Evolutionary conservation across 2,113 vertebrate species (phyloP).

Genomic region (Sinocyclocheilus grahami): DNA sequence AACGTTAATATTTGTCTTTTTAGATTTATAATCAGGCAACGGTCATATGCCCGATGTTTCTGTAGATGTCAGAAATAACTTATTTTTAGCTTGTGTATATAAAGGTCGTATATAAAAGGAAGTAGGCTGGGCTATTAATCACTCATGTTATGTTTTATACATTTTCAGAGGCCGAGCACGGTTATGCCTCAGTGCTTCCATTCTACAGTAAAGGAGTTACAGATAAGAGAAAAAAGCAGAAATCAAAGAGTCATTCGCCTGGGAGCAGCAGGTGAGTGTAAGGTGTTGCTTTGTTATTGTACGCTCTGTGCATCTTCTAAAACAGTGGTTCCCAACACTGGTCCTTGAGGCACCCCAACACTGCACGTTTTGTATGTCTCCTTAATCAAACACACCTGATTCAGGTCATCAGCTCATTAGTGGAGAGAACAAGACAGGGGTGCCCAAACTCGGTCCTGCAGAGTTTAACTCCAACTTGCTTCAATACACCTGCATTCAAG

Average conservation of each 20-base stretch:
- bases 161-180: slow-evolving; percentile 86
- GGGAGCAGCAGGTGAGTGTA: slow-evolving; percentile 78
- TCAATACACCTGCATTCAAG: no score
- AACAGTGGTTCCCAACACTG: neutral
- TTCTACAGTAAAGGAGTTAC: slow-evolving; percentile 66
- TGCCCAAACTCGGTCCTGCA: no score
- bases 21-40: neutral
- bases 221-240: slow-evolving; percentile 76
- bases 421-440: no score
- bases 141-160: neutral
- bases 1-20: neutral
- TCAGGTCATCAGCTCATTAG: no score
- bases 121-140: neutral
- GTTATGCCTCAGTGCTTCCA: slow-evolving; percentile 85
- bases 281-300: slow-evolving; percentile 4
- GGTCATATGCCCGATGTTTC: slow-evolving; percentile 36
- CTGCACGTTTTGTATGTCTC: no score
- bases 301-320: neutral
- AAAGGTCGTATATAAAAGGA: neutral
- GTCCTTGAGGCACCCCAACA: no score
- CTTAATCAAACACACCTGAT: no score
- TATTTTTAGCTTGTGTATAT: neutral
- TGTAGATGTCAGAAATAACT: neutral
- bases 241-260: slow-evolving; percentile 70
- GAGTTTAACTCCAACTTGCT: no score